phyloP scores from a whole-genome alignment of 1,140 invertebrate genomes.

The Lordiphosa stackelbergi region DNA sequence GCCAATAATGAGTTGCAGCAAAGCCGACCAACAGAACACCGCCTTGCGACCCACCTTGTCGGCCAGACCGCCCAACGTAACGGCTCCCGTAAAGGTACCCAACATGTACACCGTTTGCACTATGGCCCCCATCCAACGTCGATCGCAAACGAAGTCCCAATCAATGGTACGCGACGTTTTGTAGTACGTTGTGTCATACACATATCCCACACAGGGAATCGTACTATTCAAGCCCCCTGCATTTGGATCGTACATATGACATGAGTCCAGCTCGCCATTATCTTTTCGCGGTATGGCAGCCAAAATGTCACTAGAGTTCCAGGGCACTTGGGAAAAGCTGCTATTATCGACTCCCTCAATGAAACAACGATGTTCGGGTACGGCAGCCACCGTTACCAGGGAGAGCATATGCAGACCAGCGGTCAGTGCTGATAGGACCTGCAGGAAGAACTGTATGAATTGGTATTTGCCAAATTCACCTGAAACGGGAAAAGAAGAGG shows the following conservation, averaged over 20 bases:
- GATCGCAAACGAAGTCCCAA: slow-evolving; percentile 91
- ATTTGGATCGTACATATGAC: slow-evolving; percentile 78
- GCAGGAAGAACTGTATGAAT: slow-evolving; percentile 84
- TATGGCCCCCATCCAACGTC: slow-evolving; percentile 87
- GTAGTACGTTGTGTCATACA: slow-evolving; percentile 85
- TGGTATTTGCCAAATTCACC: slow-evolving; percentile 90
- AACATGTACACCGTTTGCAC: slow-evolving; percentile 91
- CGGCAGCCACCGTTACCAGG: slow-evolving; percentile 86
- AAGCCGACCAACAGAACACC: slow-evolving; percentile 86
- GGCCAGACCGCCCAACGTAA: slow-evolving; percentile 89
- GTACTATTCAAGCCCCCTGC: slow-evolving; percentile 73
- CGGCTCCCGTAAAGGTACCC: slow-evolving; percentile 91
- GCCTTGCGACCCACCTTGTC: slow-evolving; percentile 91
- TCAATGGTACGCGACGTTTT: slow-evolving; percentile 85
- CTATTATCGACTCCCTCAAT: slow-evolving; percentile 81
- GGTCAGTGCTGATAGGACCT: slow-evolving; percentile 85
- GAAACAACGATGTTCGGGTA: slow-evolving; percentile 85
- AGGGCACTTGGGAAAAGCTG: slow-evolving; percentile 76
- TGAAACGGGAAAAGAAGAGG: slow-evolving; percentile 68
- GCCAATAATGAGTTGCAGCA: slow-evolving; percentile 85
- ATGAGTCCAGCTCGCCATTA: slow-evolving; percentile 79
- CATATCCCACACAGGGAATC: slow-evolving; percentile 82
- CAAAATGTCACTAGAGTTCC: slow-evolving; percentile 79
- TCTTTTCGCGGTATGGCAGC: slow-evolving; percentile 78
- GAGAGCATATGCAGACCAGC: slow-evolving; percentile 89